Evolutionary conservation across 2,888 invertebrate species (phyloP).

Genomic region (Ellobium chinense): DNA sequence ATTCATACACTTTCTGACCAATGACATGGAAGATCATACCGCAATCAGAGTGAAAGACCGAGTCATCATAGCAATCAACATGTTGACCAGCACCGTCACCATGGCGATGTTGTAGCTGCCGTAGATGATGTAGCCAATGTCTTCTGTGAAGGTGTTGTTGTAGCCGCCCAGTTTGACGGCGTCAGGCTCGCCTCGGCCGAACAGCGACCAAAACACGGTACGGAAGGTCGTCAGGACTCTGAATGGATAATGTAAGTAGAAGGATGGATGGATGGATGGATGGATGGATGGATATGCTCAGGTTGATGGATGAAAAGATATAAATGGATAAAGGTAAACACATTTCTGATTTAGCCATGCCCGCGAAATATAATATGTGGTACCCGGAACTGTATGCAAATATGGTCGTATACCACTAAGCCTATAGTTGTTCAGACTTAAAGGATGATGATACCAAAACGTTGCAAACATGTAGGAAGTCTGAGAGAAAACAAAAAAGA

Average conservation of each 20-base stretch:
- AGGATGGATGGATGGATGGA: background rate
- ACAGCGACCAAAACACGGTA: slow-evolving; percentile 77
- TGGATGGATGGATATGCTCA: background rate
- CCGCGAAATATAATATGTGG: too few relatives aligned
- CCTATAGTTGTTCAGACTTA: too few relatives aligned
- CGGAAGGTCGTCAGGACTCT: slow-evolving; percentile 73
- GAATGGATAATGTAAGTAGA: slow-evolving; percentile 42
- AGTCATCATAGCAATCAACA: slow-evolving; percentile 87
- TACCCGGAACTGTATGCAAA: too few relatives aligned
- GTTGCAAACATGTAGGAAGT: too few relatives aligned
- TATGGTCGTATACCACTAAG: too few relatives aligned
- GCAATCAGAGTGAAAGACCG: slow-evolving; percentile 85
- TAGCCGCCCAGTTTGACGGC: slow-evolving; percentile 77
- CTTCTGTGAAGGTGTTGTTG: slow-evolving; percentile 78
- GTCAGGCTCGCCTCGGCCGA: slow-evolving; percentile 75
- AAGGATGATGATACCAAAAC: too few relatives aligned
- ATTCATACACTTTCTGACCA: too few relatives aligned
- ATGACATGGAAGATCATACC: slow-evolving; percentile 59
- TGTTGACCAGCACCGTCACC: slow-evolving; percentile 83
- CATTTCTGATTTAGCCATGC: too few relatives aligned
- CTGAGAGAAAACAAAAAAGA: too few relatives aligned
- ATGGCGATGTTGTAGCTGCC: slow-evolving; percentile 80
- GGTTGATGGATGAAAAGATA: background rate
- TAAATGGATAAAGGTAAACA: too few relatives aligned
- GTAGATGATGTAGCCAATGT: slow-evolving; percentile 80